Evolutionary conservation across 64 coral and sea anemone genomes (phyloP), one percentile per base, ranked within the genome.

Genomic region (Porites lutea): DNA sequence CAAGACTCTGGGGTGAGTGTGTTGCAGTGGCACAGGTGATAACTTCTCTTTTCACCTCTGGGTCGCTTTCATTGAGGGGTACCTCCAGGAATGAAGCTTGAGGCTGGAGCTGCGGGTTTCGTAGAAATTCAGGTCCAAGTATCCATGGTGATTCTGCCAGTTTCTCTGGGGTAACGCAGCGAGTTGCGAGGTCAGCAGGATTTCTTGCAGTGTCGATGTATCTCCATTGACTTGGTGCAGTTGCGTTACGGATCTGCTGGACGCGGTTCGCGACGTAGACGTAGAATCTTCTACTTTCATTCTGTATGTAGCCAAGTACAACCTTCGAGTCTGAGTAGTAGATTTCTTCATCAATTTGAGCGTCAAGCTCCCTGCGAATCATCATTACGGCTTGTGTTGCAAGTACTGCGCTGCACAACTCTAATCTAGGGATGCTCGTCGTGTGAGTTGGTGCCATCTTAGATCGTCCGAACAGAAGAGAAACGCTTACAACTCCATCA

Each of bases 191-290:
- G 13, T 93, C 92, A n/a, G n/a, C n/a, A n/a, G n/a, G n/a, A n/a
- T n/a, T n/a, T n/a, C n/a, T n/a, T n/a, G n/a, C n/a, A n/a, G 44
- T 79, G 27, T 93, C 91, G 0, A 93, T 18, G 83, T 93, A 88
- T 21, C 64, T 79, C 83, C 91, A 93, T 52, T 93, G 91, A 8
- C 11, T 20, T 3, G 91, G 91, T 12, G 21, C 13, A 16, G 75
- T 53, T 8, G 16, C 13, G 13, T 79, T 55, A 1, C 74, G 14
- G 13, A 79, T 79, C 5, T 27, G 63, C 27, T 89, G 88, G 0
- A 89, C 88, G 11, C 59, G 73, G 45, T 79, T 89, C n/a, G 75
- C 87, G 2, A 89, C 87, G 11, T 89, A 89, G 18, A 89, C 72
- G 15, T 89, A 89, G 71, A 89, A 89, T 11, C 71, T 22, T 10